A percentile compares a stretch with the other conserved stretches of the same genome.
Conservation (phyloP, 2,888 invertebrate species). For the Nemoura dubitans region DNA sequence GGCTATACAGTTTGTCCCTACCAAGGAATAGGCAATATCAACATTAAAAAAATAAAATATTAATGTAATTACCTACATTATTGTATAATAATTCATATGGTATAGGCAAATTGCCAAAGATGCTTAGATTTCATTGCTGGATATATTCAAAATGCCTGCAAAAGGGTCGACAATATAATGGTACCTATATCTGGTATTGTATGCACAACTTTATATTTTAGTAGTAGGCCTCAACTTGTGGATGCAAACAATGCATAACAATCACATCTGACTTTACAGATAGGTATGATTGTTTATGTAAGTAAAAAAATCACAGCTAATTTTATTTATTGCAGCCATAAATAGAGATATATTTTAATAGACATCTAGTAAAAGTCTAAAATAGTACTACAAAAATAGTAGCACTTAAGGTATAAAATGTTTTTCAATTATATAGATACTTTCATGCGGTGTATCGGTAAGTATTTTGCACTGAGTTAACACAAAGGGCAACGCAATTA, state of each 20-base stretch:
- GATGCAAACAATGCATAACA: neutral
- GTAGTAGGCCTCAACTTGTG: neutral
- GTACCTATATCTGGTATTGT: neutral
- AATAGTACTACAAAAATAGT: neutral
- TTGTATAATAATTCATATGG: neutral
- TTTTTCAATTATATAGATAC: neutral
- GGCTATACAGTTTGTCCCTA: neutral
- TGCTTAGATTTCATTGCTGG: neutral
- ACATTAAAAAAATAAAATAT: constrained; percentile 7
- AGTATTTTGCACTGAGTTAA: neutral
- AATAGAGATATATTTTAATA: neutral
- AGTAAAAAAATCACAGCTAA: constrained; percentile 12
- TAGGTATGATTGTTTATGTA: neutral
- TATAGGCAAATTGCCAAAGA: neutral
- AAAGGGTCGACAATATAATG: neutral
- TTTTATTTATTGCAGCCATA: neutral
- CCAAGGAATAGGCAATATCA: neutral
- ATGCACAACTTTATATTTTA: constrained; percentile 3
- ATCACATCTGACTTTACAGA: neutral
- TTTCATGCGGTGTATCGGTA: neutral
- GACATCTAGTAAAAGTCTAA: neutral
- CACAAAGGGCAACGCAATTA: neutral
- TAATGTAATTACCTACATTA: neutral
- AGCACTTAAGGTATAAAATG: neutral
- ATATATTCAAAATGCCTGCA: neutral